These are phyloP conservation scores for Bombus breviceps DNA, from an alignment of 1,140 invertebrate species.

Conservation along the genomic window DNA sequence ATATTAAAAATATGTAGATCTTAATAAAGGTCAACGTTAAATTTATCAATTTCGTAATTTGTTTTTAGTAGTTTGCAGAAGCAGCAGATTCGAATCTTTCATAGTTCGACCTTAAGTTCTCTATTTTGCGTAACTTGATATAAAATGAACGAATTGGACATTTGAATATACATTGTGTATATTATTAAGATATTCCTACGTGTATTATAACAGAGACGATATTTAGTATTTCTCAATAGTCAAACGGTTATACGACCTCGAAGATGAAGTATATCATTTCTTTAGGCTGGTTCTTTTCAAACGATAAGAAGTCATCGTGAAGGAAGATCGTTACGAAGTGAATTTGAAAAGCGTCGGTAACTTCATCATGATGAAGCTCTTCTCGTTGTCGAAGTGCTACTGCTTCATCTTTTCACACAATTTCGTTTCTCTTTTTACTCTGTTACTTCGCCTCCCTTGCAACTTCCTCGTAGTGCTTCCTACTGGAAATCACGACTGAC, in stretches of 20 bases:
- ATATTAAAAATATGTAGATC: no score
- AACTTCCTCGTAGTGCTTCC: neutral
- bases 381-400: neutral
- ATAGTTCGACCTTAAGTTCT: no score
- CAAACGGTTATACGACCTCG: neutral
- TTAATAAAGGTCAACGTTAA: no score
- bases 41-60: no score
- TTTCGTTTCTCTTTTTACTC: neutral
- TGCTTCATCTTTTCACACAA: neutral
- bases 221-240: neutral
- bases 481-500: neutral
- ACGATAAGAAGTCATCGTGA: slow-evolving; percentile 29
- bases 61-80: no score
- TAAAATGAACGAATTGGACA: no score
- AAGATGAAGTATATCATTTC: slow-evolving; percentile 31
- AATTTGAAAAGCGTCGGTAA: slow-evolving; percentile 65
- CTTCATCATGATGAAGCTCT: slow-evolving; percentile 50
- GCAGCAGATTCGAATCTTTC: no score
- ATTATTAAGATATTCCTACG: no score
- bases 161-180: no score
- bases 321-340: slow-evolving; percentile 54
- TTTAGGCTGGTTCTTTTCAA: slow-evolving; percentile 27
- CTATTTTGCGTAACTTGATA: no score
- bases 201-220: no score
- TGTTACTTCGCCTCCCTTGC: neutral